Evolutionary conservation across 1,140 invertebrate genomes (phyloP).

Genomic region (Holotrichia oblita): DNA sequence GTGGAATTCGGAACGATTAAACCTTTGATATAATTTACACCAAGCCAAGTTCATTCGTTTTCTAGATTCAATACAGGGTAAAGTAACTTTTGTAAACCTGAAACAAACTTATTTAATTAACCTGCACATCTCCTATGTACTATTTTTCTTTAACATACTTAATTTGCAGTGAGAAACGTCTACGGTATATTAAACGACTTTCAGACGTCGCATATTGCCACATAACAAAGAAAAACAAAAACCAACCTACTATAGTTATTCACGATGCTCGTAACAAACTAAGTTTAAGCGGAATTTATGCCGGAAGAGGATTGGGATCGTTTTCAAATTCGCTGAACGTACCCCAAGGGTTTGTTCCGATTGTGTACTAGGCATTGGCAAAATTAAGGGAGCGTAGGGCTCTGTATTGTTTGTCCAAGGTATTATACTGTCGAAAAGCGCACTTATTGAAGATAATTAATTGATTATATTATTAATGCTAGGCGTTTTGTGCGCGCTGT

Average conservation of each 20-base stretch:
- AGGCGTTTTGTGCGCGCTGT: not conserved
- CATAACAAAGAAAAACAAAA: conserved; percentile 7
- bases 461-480: conserved; percentile 9
- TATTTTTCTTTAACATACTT: too few species aligned
- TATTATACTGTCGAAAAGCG: conserved; percentile 12
- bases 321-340: not conserved
- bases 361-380: not conserved
- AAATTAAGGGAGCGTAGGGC: not conserved
- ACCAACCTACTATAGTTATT: not conserved
- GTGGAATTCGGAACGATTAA: too few species aligned
- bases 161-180: too few species aligned
- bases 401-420: not conserved
- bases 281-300: conserved; percentile 6
- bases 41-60: too few species aligned
- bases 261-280: not conserved
- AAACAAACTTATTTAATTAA: too few species aligned
- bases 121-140: too few species aligned
- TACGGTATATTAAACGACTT: too few species aligned
- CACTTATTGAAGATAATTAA: conserved; percentile 13
- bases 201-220: too few species aligned
- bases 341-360: not conserved
- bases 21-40: too few species aligned
- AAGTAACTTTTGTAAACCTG: too few species aligned
- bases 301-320: conserved; percentile 9
- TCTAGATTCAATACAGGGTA: too few species aligned